A percentile compares a stretch with the other conserved stretches of the same genome.
These are phyloP conservation scores for Syngnathus typhle DNA, from an alignment of 2,113 vertebrate species.

Conservation along the genomic window DNA sequence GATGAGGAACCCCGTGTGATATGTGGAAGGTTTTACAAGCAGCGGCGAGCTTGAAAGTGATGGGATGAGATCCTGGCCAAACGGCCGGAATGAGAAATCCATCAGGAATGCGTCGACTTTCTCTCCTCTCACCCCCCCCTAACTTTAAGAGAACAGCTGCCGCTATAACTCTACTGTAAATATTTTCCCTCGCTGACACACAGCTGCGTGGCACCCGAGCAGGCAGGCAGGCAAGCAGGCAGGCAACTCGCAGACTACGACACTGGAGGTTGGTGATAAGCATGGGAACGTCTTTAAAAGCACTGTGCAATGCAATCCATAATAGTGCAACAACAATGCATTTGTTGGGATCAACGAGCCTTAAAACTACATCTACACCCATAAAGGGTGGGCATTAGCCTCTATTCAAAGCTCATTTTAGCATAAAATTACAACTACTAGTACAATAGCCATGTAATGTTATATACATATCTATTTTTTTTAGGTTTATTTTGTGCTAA, in stretches of 20 bases:
- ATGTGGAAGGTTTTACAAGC: constrained; percentile 82
- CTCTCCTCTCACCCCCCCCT: constrained; percentile 44
- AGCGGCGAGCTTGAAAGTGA: constrained; percentile 78
- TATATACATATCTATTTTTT: neutral
- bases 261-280: constrained; percentile 3
- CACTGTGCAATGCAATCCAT: neutral
- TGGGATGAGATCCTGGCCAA: constrained; percentile 82
- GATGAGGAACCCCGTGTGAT: constrained; percentile 73
- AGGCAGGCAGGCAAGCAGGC: constrained; percentile 43
- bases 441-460: neutral
- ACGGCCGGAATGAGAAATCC: constrained; percentile 80
- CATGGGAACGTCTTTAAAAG: constrained; percentile 21
- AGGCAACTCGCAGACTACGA: constrained; percentile 20
- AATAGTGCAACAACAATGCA: neutral
- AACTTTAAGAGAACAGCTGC: constrained; percentile 80
- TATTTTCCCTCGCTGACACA: constrained; percentile 57
- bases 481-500: neutral
- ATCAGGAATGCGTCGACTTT: constrained; percentile 81
- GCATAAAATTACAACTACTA: neutral
- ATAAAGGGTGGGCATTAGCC: neutral
- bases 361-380: neutral
- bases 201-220: constrained; percentile 47
- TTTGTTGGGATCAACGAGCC: neutral
- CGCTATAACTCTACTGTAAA: constrained; percentile 72
- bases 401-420: neutral